Percentiles rank a stretch among this genome's conserved stretches.
Evolutionary conservation across 2,797 vertebrate genomes (phyloP).

Genomic region (Anabacerthia variegaticeps): DNA sequence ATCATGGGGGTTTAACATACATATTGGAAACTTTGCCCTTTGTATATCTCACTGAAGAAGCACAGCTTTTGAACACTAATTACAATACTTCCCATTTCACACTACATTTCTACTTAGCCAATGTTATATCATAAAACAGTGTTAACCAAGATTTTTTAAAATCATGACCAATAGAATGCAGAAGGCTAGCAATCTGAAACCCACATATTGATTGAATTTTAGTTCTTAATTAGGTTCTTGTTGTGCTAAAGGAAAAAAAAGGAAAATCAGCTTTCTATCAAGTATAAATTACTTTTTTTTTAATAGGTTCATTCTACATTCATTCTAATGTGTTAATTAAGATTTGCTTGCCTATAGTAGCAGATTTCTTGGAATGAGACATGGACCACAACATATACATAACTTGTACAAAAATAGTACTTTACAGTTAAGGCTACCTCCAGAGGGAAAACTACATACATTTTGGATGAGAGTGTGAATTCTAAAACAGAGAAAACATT

Average conservation of each 20-base stretch:
- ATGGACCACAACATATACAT: not conserved
- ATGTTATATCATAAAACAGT: not conserved
- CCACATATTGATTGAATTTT: not conserved
- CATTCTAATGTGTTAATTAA: not conserved
- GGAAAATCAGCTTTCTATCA: not conserved
- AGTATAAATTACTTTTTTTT: not conserved
- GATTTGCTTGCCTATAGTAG: not conserved
- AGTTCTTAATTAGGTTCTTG: constrained; percentile 26
- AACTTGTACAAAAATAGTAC: not conserved
- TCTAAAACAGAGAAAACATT: not conserved
- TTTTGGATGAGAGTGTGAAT: not conserved
- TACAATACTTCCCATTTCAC: not conserved
- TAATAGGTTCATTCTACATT: not conserved
- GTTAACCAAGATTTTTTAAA: not conserved
- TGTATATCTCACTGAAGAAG: not conserved
- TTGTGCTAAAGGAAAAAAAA: constrained; percentile 13
- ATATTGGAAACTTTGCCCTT: constrained; percentile 26
- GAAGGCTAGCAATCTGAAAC: not conserved
- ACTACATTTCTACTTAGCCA: not conserved
- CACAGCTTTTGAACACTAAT: constrained; percentile 2
- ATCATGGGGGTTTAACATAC: not conserved
- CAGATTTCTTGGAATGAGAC: not conserved
- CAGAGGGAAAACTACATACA: not conserved
- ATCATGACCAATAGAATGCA: not conserved
- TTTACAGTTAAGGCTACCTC: not conserved